Conservation (phyloP, 1,140 invertebrate genomes). For the Tetranychus urticae region DNA sequence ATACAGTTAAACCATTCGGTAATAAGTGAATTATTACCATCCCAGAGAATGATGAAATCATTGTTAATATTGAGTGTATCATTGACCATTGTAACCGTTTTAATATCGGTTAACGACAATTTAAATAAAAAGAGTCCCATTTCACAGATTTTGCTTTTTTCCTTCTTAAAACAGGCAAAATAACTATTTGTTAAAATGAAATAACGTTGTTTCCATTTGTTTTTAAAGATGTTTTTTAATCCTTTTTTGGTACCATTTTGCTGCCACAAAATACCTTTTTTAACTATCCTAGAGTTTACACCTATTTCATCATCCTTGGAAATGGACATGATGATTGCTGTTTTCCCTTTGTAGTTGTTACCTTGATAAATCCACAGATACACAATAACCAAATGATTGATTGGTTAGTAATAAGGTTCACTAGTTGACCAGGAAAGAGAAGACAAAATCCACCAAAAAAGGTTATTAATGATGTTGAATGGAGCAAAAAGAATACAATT, state of each 20-base stretch:
- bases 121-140: slow-evolving; percentile 46
- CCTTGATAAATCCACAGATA: too few species aligned
- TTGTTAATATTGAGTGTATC: neutral
- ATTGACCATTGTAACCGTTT: slow-evolving; percentile 9
- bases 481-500: too few species aligned
- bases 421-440: too few species aligned
- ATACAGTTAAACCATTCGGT: neutral
- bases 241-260: slow-evolving; percentile 28
- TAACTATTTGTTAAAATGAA: slow-evolving; percentile 41
- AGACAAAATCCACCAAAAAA: too few species aligned
- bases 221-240: slow-evolving; percentile 26
- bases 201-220: slow-evolving; percentile 39
- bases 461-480: too few species aligned
- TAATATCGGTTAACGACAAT: slow-evolving; percentile 17
- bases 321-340: too few species aligned
- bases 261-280: slow-evolving; percentile 37
- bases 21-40: neutral
- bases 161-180: slow-evolving; percentile 37
- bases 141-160: slow-evolving; percentile 30
- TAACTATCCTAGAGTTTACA: slow-evolving; percentile 22
- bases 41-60: neutral
- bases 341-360: too few species aligned
- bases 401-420: too few species aligned
- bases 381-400: too few species aligned
- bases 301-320: neutral